Base-by-base conservation (phyloP, 2,113 vertebrate species). In the Cyprinus carpio region DNA sequence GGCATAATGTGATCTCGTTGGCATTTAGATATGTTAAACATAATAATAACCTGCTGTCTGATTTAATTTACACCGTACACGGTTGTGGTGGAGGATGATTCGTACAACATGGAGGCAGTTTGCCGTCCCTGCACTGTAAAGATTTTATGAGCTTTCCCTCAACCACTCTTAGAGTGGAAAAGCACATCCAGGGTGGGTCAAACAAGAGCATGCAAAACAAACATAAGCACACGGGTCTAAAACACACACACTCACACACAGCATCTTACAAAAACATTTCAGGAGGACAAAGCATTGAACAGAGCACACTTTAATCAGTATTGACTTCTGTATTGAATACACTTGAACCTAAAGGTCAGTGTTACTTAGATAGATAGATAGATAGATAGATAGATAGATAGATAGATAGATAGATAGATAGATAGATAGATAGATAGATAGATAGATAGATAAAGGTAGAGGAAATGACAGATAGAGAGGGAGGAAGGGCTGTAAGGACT, bases 71-170 rank as follows among this genome's bases (percentile, higher is more conserved):
- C 62, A 65, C 11, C 58, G 29, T 8, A 27, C 62, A 54, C 6
- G 9, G 64, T 34, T 49, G 29, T 51, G 43, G 80, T 34, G 64
- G 64, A 71, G 64, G 62, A 56, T 16, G 49, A 81, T 12, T 27
- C 34, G 18, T 9, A 12, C 40, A 62, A 49, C 6, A 62, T 46
- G 78, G 78, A 81, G 37, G 37, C 78, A 29, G 37, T 65, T 58
- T 25, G 60, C 79, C 5, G 9, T 10, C 25, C 16, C 62, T 69
- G 4, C 60, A 49, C 64, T 54, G 83, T 84, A 84, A 84, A 78
- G 83, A 78, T 84, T 84, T 84, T 27, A 78, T 78, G 75, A 78
- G 60, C 83, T 67, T 51, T 69, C 43, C 15, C 43, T 84, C 25
- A 51, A 65, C 72, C 72, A 65, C 54, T 31, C 71, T 40, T 16